These are phyloP conservation scores for Ips typographus DNA, from an alignment of 1,140 invertebrate genomes.

Conservation along the genomic window DNA sequence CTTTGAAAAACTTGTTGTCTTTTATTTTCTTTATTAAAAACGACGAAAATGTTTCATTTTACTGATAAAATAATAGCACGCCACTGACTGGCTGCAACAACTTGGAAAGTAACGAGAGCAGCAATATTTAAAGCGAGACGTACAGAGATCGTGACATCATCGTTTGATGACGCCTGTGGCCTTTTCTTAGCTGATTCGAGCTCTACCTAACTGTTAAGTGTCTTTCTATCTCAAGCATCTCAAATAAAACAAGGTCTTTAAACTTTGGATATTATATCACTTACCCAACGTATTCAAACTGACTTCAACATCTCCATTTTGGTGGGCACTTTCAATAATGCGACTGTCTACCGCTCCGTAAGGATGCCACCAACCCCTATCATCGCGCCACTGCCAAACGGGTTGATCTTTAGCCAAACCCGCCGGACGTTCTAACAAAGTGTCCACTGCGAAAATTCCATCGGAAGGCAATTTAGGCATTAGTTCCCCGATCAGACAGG, in stretches of 20 bases:
- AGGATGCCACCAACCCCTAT: slow-evolving; percentile 78
- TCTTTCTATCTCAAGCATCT: too few species aligned
- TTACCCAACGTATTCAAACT: slow-evolving; percentile 76
- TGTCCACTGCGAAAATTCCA: slow-evolving; percentile 92
- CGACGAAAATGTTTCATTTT: too few species aligned
- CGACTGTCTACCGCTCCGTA: slow-evolving; percentile 67
- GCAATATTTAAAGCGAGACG: too few species aligned
- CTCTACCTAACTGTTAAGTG: neutral
- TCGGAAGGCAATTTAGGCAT: slow-evolving; percentile 90
- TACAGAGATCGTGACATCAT: too few species aligned
- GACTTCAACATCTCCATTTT: slow-evolving; percentile 92
- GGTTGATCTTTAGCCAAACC: slow-evolving; percentile 74
- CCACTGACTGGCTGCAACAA: too few species aligned
- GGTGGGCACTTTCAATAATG: slow-evolving; percentile 83
- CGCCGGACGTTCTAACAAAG: slow-evolving; percentile 73
- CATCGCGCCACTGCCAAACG: slow-evolving; percentile 95
- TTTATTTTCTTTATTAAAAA: too few species aligned
- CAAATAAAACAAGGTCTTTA: too few species aligned
- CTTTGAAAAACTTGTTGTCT: too few species aligned
- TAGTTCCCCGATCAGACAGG: slow-evolving; percentile 91
- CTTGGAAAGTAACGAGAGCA: too few species aligned
- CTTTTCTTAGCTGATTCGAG: too few species aligned
- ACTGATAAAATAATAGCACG: too few species aligned
- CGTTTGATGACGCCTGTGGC: too few species aligned
- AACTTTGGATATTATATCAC: neutral